Evolutionary conservation across 1,140 invertebrate species (phyloP), one percentile per base, ranked within the genome.

Genomic region (Cotesia glomerata): DNA sequence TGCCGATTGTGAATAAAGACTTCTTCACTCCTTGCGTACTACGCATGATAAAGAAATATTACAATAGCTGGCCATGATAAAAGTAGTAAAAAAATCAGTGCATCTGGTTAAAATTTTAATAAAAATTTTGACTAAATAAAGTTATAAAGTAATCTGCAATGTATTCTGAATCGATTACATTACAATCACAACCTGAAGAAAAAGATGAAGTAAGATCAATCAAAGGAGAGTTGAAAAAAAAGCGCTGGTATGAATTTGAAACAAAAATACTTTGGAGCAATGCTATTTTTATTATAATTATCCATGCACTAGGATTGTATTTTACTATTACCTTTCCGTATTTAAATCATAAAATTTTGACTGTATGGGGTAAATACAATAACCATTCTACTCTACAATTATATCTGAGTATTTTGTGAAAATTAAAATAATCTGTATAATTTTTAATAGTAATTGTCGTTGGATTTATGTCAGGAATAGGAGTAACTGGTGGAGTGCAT

Each of bases 401-500:
- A 3, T 2, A 9, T 13, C n/a, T 14, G 26, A 5, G 2, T 13
- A 4, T 51, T 65, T 45, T 2, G 9, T 0, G 0, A 65, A 0
- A 26, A 18, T 9, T 49, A 26, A 18, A 64, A 11, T n/a, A 18
- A 11, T 9, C 1, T 9, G 11, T 9, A 5, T 45, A 7, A 45
- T 45, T 45, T 14, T 59, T 39, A 58, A 26, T 7, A 72, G 62
- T 14, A 16, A 39, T 58, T 32, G 35, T 66, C 0, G 16, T 72
- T 35, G 61, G 16, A 16, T 16, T 59, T 5, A 54, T 72, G 35
- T 35, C 63, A 13, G 32, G 51, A 14, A 32, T 75, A 14, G 66
- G 70, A 0, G 66, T 72, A 0, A 75, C 74, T 3, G 74, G 59
- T 18, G 95, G 95, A 3, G 93, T 89, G 0, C 95, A 97, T 85